Evolutionary conservation across 1,140 invertebrate species (phyloP).

Genomic region (Drosophila melanogaster): Release_6_plus_ISO1_MT NT_033777.3:14453001-14453500

Average conservation of each 20-base stretch:
- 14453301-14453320: conserved; percentile 17
- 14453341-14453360: conserved; percentile 79
- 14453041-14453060: background rate
- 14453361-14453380: conserved; percentile 77
- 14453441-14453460: conserved; percentile 56
- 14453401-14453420: conserved; percentile 81
- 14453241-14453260: conserved; percentile 70
- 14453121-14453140: conserved; percentile 80
- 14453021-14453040: background rate
- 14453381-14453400: conserved; percentile 72
- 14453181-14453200: conserved; percentile 71
- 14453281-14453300: conserved; percentile 62
- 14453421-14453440: conserved; percentile 78
- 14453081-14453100: conserved; percentile 78
- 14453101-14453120: conserved; percentile 47
- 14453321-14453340: conserved; percentile 60
- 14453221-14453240: conserved; percentile 52
- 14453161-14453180: conserved; percentile 64
- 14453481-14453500: conserved; percentile 23
- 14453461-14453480: conserved; percentile 74
- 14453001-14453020: conserved; percentile 71
- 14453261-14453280: conserved; percentile 30
- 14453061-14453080: conserved; percentile 53
- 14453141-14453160: conserved; percentile 76
- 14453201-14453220: conserved; percentile 24